Evolutionary conservation across 1,140 invertebrate species (phyloP).

Genomic region (Pseudomyrmex pallidus): DNA sequence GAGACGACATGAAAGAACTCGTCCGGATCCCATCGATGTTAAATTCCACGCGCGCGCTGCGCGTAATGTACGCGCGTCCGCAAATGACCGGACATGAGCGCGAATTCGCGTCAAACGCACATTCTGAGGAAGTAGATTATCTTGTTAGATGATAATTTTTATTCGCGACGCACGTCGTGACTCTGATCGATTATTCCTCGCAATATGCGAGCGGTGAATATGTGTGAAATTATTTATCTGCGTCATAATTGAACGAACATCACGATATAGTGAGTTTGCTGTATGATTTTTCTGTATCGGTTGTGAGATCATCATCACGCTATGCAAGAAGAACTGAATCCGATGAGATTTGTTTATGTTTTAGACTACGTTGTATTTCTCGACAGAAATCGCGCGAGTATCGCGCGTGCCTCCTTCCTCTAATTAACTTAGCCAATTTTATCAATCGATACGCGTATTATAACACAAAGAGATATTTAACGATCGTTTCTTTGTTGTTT

Average conservation of each 20-base stretch:
- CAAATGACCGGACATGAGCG: neutral
- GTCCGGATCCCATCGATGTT: neutral
- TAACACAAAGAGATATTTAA: too few relatives aligned
- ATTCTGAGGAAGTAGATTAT: neutral
- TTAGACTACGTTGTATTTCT: neutral
- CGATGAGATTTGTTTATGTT: neutral
- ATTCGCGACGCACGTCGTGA: neutral
- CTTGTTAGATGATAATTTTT: neutral
- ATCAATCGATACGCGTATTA: too few relatives aligned
- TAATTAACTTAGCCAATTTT: too few relatives aligned
- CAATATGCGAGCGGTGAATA: too few relatives aligned
- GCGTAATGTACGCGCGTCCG: neutral
- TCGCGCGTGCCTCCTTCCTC: too few relatives aligned
- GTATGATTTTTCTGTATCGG: neutral
- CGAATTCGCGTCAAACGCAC: neutral
- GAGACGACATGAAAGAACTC: neutral
- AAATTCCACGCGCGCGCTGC: neutral
- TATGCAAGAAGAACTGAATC: neutral
- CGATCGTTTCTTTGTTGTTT: neutral
- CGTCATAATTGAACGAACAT: conserved; percentile 5
- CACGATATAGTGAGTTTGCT: neutral
- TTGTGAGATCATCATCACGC: neutral
- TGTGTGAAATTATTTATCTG: conserved; percentile 32
- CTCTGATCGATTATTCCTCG: too few relatives aligned
- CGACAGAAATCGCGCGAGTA: neutral